Evolutionary conservation across 1,140 invertebrate species (phyloP).

Genomic region (Cardiocondyla obscurior): DNA sequence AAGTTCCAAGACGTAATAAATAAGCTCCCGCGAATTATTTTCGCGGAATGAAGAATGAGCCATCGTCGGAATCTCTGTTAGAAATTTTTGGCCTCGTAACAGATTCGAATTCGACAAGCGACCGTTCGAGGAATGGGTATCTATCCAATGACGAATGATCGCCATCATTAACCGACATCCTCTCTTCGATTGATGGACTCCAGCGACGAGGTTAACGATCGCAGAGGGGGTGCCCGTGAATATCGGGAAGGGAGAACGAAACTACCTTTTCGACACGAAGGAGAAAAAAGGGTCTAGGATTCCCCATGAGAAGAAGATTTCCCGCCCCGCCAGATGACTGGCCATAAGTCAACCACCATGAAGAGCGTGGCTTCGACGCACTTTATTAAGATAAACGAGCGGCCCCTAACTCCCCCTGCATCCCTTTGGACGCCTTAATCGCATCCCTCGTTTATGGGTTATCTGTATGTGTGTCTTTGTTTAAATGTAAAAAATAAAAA

Average conservation of each 20-base stretch:
- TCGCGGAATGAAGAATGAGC: not conserved
- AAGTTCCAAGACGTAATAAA: not conserved
- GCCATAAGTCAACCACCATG: constrained; percentile 69
- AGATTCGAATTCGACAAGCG: constrained; percentile 13
- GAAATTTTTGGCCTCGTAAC: not conserved
- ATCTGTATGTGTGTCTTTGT: not conserved
- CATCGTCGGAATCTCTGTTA: not conserved
- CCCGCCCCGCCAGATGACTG: constrained; percentile 66
- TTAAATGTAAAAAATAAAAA: not conserved
- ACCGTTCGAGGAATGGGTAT: constrained; percentile 5
- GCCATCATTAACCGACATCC: constrained; percentile 57
- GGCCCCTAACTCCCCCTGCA: constrained; percentile 13
- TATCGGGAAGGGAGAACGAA: constrained; percentile 36
- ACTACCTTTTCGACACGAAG: not conserved
- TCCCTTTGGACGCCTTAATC: constrained; percentile 51
- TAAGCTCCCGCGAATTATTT: not conserved
- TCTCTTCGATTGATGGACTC: constrained; percentile 63
- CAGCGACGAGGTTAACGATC: constrained; percentile 55
- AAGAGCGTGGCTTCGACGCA: constrained; percentile 70
- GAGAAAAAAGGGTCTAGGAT: constrained; percentile 38
- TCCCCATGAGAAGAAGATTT: constrained; percentile 46
- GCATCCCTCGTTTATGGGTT: constrained; percentile 6
- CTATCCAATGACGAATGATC: constrained; percentile 60
- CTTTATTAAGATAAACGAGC: constrained; percentile 82
- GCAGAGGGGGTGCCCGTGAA: constrained; percentile 27